A percentile compares a stretch with the other conserved stretches of the same genome.
Evolutionary conservation across 2,113 vertebrate species (phyloP).

Genomic region (Prietella phreatophila): DNA sequence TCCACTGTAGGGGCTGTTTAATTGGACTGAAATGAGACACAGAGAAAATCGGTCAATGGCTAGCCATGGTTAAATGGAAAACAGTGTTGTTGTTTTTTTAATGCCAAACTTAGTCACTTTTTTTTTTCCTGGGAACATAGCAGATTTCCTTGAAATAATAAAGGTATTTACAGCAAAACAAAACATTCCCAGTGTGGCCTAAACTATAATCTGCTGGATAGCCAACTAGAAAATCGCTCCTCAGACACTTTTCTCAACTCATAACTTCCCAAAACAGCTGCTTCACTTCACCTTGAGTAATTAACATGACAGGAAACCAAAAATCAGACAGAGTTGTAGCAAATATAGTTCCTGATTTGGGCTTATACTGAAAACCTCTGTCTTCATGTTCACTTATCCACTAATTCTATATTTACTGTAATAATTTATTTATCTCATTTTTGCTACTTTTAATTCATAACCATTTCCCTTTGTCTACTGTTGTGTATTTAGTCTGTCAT

Average conservation of each 20-base stretch:
- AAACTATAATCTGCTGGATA: background rate
- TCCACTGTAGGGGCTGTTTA: constrained; percentile 24
- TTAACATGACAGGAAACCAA: background rate
- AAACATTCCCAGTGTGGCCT: background rate
- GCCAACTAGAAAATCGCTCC: background rate
- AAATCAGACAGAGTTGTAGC: background rate
- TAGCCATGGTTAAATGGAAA: constrained; percentile 20
- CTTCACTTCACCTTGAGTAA: background rate
- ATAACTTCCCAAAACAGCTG: background rate
- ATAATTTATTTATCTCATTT: background rate
- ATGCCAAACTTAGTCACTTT: background rate
- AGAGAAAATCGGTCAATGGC: constrained; percentile 39
- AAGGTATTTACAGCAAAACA: background rate
- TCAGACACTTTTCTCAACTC: background rate
- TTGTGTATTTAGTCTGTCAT: background rate
- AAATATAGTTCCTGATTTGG: background rate
- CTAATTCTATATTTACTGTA: background rate
- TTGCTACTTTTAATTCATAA: too few species aligned
- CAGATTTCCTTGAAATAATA: background rate
- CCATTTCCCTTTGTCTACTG: too few species aligned
- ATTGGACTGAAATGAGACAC: constrained; percentile 18
- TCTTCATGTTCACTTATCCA: background rate
- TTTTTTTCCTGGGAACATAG: background rate
- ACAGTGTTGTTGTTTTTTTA: background rate
- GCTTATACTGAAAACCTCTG: background rate